These are phyloP conservation scores for Archips crataeganus DNA, from an alignment of 2,888 invertebrate species.

Conservation along the genomic window DNA sequence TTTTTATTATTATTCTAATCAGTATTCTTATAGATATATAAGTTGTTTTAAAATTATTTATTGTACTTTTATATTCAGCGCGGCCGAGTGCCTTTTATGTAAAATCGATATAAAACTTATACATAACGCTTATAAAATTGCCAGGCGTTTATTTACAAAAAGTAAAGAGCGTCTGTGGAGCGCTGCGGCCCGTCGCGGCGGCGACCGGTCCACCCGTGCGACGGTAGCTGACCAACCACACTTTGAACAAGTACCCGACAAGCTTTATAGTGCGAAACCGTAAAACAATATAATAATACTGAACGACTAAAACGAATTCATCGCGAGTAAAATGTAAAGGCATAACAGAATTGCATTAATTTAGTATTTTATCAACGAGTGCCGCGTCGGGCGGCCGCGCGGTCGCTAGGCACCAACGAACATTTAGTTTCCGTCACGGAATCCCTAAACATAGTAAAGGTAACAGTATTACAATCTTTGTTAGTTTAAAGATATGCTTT, in stretches of 20 bases:
- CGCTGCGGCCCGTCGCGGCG: constrained; percentile 12
- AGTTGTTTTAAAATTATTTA: constrained; percentile 76
- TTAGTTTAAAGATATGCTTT: constrained; percentile 53
- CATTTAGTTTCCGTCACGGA: constrained; percentile 28
- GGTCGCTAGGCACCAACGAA: constrained; percentile 29
- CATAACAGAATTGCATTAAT: constrained; percentile 34
- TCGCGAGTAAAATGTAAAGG: constrained; percentile 34
- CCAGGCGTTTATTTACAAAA: constrained; percentile 62
- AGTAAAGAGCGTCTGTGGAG: constrained; percentile 48
- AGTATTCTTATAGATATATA: constrained; percentile 78
- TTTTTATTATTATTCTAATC: constrained; percentile 70
- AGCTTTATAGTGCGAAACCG: constrained; percentile 27
- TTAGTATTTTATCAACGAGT: constrained; percentile 27
- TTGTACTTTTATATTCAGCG: constrained; percentile 80
- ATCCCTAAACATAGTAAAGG: constrained; percentile 46
- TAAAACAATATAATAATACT: constrained; percentile 31
- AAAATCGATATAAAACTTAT: constrained; percentile 82
- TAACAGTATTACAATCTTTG: constrained; percentile 51
- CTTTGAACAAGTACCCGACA: constrained; percentile 21
- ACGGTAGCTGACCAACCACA: background rate
- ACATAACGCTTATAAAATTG: constrained; percentile 68
- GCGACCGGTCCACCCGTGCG: too few relatives aligned
- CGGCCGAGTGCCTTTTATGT: constrained; percentile 75
- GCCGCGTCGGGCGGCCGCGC: background rate
- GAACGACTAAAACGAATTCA: constrained; percentile 36